A percentile compares a stretch with the other conserved stretches of the same genome.
Conservation (phyloP, 2,888 invertebrate species). For the Lasius fuliginosus region DNA sequence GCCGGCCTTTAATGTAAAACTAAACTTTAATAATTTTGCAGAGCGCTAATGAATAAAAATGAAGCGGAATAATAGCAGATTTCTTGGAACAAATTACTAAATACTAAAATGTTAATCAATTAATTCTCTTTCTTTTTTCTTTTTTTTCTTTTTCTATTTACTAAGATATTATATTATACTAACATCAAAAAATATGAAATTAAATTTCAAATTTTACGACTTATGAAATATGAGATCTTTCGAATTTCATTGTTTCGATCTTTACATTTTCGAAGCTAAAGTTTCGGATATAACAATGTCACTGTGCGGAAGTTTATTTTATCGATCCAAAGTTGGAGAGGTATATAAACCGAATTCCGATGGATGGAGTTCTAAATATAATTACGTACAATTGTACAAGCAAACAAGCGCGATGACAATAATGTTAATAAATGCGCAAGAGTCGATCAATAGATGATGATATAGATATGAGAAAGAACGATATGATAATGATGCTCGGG, state of each 20-base stretch:
- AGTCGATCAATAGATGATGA: constrained; percentile 14
- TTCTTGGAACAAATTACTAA: background rate
- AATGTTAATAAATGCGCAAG: constrained; percentile 20
- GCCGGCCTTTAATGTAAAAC: constrained; percentile 22
- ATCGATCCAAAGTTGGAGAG: constrained; percentile 24
- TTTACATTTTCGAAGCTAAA: background rate
- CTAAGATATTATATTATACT: background rate
- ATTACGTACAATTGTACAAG: constrained; percentile 28
- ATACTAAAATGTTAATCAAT: constrained; percentile 3
- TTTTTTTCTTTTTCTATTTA: background rate
- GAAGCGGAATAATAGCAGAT: constrained; percentile 14
- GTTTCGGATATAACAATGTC: background rate
- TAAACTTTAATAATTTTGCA: constrained; percentile 29
- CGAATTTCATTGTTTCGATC: background rate
- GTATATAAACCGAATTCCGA: constrained; percentile 27
- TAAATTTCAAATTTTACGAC: background rate
- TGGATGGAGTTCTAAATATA: constrained; percentile 20
- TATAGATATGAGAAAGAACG: background rate
- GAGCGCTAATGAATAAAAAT: constrained; percentile 20
- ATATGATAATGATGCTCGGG: background rate
- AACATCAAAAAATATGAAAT: background rate
- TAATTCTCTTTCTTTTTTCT: background rate
- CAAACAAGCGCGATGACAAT: constrained; percentile 15
- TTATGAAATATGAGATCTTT: background rate
- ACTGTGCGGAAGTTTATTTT: constrained; percentile 3